phyloP scores from a whole-genome alignment of 2,113 vertebrate genomes.

The Herpetotheres cachinnans region DNA sequence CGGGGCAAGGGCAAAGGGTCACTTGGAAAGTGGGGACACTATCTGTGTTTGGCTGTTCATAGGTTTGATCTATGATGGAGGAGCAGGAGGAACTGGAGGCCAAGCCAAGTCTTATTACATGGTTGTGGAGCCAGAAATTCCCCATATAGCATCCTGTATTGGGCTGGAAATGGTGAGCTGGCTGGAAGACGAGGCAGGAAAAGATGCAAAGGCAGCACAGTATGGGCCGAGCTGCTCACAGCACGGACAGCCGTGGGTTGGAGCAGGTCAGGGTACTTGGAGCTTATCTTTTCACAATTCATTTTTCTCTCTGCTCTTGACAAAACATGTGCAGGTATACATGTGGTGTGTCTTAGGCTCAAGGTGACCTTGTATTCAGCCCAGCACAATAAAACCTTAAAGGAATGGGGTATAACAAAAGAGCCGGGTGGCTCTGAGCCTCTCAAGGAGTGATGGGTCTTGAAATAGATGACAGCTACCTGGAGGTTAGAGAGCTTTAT shows the following conservation, averaged over 20 bases:
- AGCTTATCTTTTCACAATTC: not conserved
- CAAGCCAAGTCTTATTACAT: not conserved
- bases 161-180: not conserved
- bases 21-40: not conserved
- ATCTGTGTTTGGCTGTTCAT: not conserved
- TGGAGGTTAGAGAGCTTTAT: not conserved
- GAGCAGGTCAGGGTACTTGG: not conserved
- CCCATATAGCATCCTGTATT: not conserved
- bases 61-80: not conserved
- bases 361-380: constrained; percentile 30
- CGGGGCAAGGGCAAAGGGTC: not conserved
- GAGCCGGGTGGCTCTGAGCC: not conserved
- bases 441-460: not conserved
- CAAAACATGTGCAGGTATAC: not conserved
- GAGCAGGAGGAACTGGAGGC: not conserved
- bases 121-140: not conserved
- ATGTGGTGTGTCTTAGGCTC: not conserved
- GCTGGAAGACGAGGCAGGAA: not conserved
- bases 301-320: not conserved
- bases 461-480: not conserved
- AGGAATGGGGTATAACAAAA: not conserved
- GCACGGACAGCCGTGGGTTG: not conserved
- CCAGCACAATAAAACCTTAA: not conserved
- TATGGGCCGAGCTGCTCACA: not conserved
- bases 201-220: not conserved